phyloP scores from a whole-genome alignment of 1,140 invertebrate genomes.

The Caerostris darwini region DNA sequence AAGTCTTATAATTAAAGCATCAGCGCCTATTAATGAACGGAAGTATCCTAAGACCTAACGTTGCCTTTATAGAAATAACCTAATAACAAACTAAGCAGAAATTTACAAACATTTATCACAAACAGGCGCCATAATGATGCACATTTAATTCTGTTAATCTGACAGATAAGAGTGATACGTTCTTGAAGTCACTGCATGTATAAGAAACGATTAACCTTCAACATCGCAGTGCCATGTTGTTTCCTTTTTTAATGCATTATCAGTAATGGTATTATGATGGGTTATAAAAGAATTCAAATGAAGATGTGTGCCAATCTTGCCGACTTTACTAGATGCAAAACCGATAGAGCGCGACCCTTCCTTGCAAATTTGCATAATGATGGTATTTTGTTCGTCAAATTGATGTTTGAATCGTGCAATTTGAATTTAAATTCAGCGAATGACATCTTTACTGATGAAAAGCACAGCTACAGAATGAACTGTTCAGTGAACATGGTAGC shows the following conservation, averaged over 20 bases:
- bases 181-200: background rate
- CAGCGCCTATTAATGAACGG: too few species aligned
- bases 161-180: background rate
- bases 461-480: background rate
- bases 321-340: background rate
- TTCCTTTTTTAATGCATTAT: background rate
- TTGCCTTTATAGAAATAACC: too few species aligned
- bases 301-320: background rate
- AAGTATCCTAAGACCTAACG: too few species aligned
- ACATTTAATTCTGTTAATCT: background rate
- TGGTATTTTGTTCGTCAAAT: background rate
- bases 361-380: background rate
- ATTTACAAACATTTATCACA: background rate
- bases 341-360: background rate
- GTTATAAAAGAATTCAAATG: constrained; percentile 7
- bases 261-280: background rate
- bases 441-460: background rate
- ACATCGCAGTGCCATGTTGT: background rate
- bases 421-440: constrained; percentile 17
- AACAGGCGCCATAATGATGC: background rate
- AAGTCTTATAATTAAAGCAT: too few species aligned
- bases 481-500: background rate
- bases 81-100: background rate
- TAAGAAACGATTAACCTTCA: background rate
- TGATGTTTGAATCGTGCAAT: background rate